phyloP scores from a whole-genome alignment of 2,113 vertebrate species.

The Hippotragus niger region DNA sequence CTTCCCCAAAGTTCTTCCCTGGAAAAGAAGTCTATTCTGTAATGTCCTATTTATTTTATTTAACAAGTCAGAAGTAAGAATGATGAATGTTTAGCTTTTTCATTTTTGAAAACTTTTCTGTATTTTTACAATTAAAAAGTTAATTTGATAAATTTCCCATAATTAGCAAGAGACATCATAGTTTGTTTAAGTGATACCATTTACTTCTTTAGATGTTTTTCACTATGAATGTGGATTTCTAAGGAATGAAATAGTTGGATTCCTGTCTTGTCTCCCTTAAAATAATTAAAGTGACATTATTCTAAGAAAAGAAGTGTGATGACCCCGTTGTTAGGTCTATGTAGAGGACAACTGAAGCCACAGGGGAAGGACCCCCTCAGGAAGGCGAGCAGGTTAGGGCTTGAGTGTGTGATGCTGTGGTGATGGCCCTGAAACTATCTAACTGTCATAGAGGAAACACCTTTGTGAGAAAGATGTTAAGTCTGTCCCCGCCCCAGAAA shows the following conservation, averaged over 20 bases:
- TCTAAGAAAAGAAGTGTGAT: conserved; percentile 45
- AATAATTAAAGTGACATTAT: background rate
- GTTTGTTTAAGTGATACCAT: background rate
- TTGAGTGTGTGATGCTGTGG: background rate
- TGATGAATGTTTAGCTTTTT: background rate
- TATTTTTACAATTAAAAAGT: background rate
- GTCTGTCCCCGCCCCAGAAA: fast-evolving
- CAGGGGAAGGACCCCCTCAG: background rate
- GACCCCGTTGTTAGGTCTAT: background rate
- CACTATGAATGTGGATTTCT: background rate
- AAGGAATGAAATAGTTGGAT: background rate
- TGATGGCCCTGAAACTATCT: background rate
- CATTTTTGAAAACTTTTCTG: background rate
- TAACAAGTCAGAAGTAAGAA: conserved; percentile 23
- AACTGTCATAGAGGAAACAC: background rate
- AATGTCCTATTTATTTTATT: background rate
- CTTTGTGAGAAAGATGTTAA: background rate
- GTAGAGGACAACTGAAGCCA: background rate
- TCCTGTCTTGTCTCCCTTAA: background rate
- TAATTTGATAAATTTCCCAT: background rate
- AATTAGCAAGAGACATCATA: background rate
- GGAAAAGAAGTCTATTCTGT: background rate
- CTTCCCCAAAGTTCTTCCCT: background rate
- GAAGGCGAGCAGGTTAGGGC: background rate
- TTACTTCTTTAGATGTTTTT: conserved; percentile 7